Evolutionary conservation across 2,113 vertebrate species (phyloP).

Genomic region (Apteryx mantelli): DNA sequence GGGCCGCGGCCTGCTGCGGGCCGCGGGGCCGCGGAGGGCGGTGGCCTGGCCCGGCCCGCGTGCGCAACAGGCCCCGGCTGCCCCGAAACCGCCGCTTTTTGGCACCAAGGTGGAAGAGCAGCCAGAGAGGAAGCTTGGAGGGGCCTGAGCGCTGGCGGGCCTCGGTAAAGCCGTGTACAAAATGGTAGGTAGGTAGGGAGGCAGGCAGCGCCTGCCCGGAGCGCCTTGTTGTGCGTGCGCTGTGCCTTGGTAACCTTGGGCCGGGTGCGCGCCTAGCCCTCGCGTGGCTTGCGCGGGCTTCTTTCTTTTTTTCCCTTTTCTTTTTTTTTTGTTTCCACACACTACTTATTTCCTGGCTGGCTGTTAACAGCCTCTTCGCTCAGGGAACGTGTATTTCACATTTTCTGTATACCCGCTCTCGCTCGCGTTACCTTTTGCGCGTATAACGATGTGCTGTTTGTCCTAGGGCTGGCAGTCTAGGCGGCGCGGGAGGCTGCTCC

Average conservation of each 20-base stretch:
- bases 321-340: background rate
- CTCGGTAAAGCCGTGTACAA: background rate
- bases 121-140: accelerated
- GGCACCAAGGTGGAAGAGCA: background rate
- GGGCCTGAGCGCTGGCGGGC: accelerated
- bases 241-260: background rate
- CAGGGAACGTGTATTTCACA: accelerated
- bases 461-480: too few relatives aligned
- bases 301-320: too few relatives aligned
- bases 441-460: accelerated
- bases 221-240: background rate
- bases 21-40: too few relatives aligned
- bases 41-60: too few relatives aligned
- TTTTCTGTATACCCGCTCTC: accelerated
- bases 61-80: too few relatives aligned
- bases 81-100: background rate
- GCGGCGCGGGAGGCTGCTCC: accelerated
- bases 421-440: background rate
- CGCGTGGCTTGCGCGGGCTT: background rate
- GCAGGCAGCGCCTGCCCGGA: background rate
- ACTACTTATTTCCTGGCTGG: background rate
- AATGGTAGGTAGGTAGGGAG: too few relatives aligned
- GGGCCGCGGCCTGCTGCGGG: background rate
- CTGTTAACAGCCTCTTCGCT: background rate
- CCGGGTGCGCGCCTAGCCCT: background rate